Evolutionary conservation across 2,888 invertebrate genomes (phyloP).

Genomic region (Acanthococcus lagerstroemiae): DNA sequence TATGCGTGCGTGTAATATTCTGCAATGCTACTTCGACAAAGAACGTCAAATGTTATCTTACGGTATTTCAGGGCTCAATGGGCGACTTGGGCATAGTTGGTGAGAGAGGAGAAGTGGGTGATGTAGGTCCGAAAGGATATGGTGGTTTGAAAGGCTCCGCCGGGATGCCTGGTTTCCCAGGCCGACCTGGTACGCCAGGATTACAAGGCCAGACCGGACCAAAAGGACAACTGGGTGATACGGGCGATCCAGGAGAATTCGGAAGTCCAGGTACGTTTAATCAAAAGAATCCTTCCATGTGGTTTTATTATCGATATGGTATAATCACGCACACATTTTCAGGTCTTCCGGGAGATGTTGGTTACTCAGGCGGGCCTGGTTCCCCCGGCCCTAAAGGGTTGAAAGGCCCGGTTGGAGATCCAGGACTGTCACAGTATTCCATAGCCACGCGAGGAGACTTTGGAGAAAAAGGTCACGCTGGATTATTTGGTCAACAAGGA

Average conservation of each 20-base stretch:
- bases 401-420: constrained; percentile 47
- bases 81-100: constrained; percentile 43
- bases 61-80: constrained; percentile 39
- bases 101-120: constrained; percentile 48
- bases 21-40: neutral
- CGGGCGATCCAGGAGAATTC: constrained; percentile 45
- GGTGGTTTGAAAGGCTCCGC: constrained; percentile 42
- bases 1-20: too few species aligned
- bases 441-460: constrained; percentile 44
- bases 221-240: constrained; percentile 42
- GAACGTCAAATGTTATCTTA: neutral
- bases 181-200: constrained; percentile 49
- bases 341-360: constrained; percentile 39
- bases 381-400: constrained; percentile 39
- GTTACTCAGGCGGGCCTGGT: constrained; percentile 42
- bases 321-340: neutral
- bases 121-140: constrained; percentile 42
- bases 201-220: constrained; percentile 42
- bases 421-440: constrained; percentile 41
- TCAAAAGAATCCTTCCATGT: neutral
- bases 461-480: constrained; percentile 47
- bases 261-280: constrained; percentile 45
- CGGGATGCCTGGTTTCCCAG: constrained; percentile 42
- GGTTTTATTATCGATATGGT: neutral
- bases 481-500: constrained; percentile 49